A percentile compares a stretch with the other conserved stretches of the same genome.
Conservation (phyloP, 2,113 vertebrate species). For the Malurus alboscapulatus region DNA sequence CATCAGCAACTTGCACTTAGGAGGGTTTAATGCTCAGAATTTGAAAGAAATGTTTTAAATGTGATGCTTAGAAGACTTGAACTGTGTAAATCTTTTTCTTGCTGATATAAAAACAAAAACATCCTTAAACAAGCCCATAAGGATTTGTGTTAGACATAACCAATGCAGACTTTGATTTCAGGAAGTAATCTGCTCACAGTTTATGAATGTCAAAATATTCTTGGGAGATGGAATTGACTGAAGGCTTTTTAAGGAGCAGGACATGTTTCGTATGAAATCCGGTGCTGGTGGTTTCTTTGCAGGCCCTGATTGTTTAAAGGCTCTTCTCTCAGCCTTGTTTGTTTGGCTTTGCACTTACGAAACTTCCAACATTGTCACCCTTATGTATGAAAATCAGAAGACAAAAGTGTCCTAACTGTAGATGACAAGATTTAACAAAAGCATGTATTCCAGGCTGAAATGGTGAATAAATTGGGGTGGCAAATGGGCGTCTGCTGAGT, state of each 20-base stretch:
- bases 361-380: not conserved
- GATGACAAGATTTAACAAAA: constrained; percentile 24
- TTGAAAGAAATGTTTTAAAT: not conserved
- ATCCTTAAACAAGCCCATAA: not conserved
- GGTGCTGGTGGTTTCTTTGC: not conserved
- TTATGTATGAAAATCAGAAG: constrained; percentile 20
- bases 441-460: not conserved
- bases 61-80: not conserved
- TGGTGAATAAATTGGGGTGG: not conserved
- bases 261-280: not conserved
- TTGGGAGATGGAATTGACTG: not conserved
- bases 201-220: not conserved
- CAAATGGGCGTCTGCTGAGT: not conserved
- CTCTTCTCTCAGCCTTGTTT: not conserved
- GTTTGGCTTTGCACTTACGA: not conserved
- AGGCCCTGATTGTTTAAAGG: not conserved
- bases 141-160: not conserved
- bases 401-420: constrained; percentile 30
- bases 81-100: not conserved
- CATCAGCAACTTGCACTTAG: not conserved
- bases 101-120: not conserved
- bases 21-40: not conserved
- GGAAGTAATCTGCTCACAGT: not conserved
- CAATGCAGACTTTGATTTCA: not conserved
- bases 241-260: not conserved